Conservation (phyloP, 1,140 invertebrate species). For the Dysdera silvatica region DNA sequence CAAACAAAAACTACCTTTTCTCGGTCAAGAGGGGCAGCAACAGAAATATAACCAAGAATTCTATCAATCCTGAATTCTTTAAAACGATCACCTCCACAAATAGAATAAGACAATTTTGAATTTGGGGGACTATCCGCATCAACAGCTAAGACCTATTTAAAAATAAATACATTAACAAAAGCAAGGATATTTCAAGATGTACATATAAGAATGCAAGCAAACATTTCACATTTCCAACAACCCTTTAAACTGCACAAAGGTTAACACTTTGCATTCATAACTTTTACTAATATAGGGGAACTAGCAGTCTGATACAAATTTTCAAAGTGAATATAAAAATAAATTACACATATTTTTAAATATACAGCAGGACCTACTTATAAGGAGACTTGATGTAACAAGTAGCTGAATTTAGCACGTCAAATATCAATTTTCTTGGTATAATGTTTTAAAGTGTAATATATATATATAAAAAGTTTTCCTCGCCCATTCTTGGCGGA, state of each 20-base stretch:
- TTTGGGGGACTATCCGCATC: slow-evolving; percentile 93
- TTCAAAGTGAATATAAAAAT: too few species aligned
- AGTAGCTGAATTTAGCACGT: too few species aligned
- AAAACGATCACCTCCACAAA: slow-evolving; percentile 26
- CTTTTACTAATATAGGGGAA: neutral
- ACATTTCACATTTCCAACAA: slow-evolving; percentile 40
- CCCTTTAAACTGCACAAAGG: neutral
- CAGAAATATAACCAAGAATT: slow-evolving; percentile 77
- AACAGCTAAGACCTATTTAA: slow-evolving; percentile 72
- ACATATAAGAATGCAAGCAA: neutral
- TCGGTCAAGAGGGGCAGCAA: slow-evolving; percentile 87
- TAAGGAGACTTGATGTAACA: too few species aligned
- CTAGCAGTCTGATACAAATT: too few species aligned
- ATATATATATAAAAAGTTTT: too few species aligned
- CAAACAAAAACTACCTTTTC: slow-evolving; percentile 75
- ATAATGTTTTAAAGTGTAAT: slow-evolving; percentile 85
- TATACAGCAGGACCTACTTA: too few species aligned
- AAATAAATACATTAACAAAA: neutral
- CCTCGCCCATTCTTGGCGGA: too few species aligned
- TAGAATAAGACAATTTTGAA: slow-evolving; percentile 53
- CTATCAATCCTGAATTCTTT: slow-evolving; percentile 77
- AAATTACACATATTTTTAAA: too few species aligned
- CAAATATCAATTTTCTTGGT: slow-evolving; percentile 81
- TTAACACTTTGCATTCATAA: neutral
- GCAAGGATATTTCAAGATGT: neutral